These are phyloP conservation scores for Sinonovacula constricta DNA, from an alignment of 1,140 invertebrate genomes.

Conservation along the genomic window DNA sequence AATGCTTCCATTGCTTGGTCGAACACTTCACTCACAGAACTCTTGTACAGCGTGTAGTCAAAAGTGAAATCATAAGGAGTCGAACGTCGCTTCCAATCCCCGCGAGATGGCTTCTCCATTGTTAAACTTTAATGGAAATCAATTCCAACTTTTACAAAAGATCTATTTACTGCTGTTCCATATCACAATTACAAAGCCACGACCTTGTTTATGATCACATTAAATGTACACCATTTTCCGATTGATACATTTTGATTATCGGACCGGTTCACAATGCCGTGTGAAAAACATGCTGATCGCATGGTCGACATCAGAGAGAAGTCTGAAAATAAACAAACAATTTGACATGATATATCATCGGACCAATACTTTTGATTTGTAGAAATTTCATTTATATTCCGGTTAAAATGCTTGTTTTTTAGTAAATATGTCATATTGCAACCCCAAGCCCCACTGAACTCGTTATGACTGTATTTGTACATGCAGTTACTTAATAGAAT, in stretches of 20 bases:
- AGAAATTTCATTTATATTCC: too few species aligned
- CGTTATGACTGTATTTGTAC: too few species aligned
- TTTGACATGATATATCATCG: too few species aligned
- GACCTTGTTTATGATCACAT: not conserved
- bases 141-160: constrained; percentile 25
- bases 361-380: too few species aligned
- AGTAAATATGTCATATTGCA: too few species aligned
- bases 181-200: constrained; percentile 31
- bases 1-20: constrained; percentile 47
- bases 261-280: not conserved
- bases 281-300: not conserved
- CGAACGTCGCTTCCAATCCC: constrained; percentile 49
- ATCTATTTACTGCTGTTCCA: constrained; percentile 23
- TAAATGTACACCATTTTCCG: not conserved
- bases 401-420: too few species aligned
- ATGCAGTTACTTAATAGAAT: too few species aligned
- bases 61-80: constrained; percentile 39
- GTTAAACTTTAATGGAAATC: constrained; percentile 39
- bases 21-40: constrained; percentile 25
- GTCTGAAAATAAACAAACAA: too few species aligned
- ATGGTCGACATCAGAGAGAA: too few species aligned
- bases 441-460: too few species aligned
- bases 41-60: constrained; percentile 20
- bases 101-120: constrained; percentile 43
- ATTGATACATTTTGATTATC: not conserved